Evolutionary conservation across 2,113 vertebrate species (phyloP), one percentile per base, ranked within the genome.

Genomic region (Boleophthalmus pectinirostris): DNA sequence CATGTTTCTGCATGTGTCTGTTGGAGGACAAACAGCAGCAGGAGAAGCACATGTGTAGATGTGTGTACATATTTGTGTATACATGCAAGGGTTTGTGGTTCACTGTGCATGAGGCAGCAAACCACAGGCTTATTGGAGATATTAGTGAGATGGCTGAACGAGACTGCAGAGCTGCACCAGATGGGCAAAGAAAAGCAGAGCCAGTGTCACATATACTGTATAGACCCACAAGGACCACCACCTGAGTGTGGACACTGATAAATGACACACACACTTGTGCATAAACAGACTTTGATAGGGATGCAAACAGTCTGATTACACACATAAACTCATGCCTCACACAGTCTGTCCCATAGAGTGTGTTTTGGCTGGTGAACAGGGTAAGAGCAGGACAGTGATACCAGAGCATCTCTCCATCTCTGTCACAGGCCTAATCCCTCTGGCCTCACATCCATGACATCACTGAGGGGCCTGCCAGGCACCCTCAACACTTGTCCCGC

Each of bases 51-150:
- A 85, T 89, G 82, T 84, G 79, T 85, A 78, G 74, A 70, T 78
- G 74, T 75, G 81, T 74, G 85, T 84, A 75, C 81, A 66, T 67
- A 68, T 79, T 69, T 73, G 49, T 45, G 33, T 54, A 47, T 54
- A 61, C 47, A 53, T 74, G 72, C 77, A 64, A 64, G 70, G 76
- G 56, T 81, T 43, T 74, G 74, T 78, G 80, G 76, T 72, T 68
- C 46, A 74, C 81, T 90, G 84, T 89, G 87, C 88, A 75, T 83
- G 86, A 89, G 85, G 88, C 89, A 91, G 88, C 91, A 91, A 92
- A 93, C 93, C 92, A 89, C 92, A 93, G 88, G 88, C 92, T 93
- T 92, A 92, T 92, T 93, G 92, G 87, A 92, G 85, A 89, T 91
- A 92, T 94, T 93, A 92, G 79, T 85, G 89, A 82, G 87, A 86